phyloP scores from a whole-genome alignment of 1,140 invertebrate species.

The Oscheius sp. region DNA sequence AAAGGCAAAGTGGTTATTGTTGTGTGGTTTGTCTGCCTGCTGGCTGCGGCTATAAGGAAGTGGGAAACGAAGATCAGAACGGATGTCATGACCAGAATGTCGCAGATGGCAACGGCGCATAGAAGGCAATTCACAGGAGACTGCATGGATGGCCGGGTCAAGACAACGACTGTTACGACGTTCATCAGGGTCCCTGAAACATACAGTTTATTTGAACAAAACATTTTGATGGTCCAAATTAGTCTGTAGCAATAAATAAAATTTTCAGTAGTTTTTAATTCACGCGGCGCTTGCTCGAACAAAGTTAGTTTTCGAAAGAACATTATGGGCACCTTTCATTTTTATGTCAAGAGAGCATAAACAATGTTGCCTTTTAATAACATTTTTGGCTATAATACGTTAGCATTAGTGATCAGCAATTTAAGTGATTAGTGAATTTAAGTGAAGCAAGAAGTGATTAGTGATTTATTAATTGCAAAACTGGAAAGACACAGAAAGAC shows the following conservation, averaged over 20 bases:
- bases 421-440: too few species aligned
- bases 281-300: too few species aligned
- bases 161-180: conserved; percentile 79
- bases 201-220: not conserved
- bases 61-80: conserved; percentile 57
- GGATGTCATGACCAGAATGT: conserved; percentile 58
- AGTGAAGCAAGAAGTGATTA: too few species aligned
- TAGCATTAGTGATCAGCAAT: too few species aligned
- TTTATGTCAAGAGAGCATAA: too few species aligned
- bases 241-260: too few species aligned
- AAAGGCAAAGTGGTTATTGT: not conserved
- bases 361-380: too few species aligned
- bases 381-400: too few species aligned
- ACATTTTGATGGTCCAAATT: not conserved
- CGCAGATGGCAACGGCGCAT: conserved; percentile 57
- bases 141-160: conserved; percentile 69
- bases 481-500: too few species aligned
- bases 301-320: too few species aligned
- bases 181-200: conserved; percentile 72
- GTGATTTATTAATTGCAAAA: too few species aligned
- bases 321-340: too few species aligned
- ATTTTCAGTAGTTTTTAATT: not conserved
- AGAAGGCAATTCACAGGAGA: conserved; percentile 57
- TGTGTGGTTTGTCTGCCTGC: conserved; percentile 25
- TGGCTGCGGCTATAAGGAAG: conserved; percentile 49